A percentile compares a stretch with the other conserved stretches of the same genome.
phyloP scores from a whole-genome alignment of 1,140 invertebrate species.

The Aplysia californica region DNA sequence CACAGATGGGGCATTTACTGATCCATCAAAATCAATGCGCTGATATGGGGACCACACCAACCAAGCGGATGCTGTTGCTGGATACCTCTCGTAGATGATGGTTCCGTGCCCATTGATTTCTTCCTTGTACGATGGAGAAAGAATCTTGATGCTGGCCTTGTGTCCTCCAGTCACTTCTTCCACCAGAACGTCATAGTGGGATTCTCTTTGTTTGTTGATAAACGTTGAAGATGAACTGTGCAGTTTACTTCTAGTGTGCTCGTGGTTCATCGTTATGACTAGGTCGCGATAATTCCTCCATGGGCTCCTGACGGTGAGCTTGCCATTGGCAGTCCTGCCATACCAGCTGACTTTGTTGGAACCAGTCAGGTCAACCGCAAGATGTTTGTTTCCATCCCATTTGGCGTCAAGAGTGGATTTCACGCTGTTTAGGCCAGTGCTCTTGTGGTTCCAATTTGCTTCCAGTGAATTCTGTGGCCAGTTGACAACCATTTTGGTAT shows the following conservation, averaged over 20 bases:
- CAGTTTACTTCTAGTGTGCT: not conserved
- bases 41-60: slow-evolving; percentile 5
- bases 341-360: not conserved
- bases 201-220: not conserved
- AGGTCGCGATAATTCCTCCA: not conserved
- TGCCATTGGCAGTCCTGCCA: not conserved
- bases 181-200: not conserved
- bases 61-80: slow-evolving; percentile 1
- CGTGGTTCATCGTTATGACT: not conserved
- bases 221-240: not conserved
- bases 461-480: not conserved
- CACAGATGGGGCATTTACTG: not conserved
- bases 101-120: not conserved
- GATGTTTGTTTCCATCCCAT: not conserved
- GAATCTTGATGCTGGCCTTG: not conserved
- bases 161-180: not conserved
- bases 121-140: slow-evolving; percentile 1
- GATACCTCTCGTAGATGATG: not conserved
- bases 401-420: not conserved
- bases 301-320: not conserved
- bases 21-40: slow-evolving; percentile 16
- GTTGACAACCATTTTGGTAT: not conserved
- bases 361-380: not conserved
- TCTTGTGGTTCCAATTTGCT: not conserved
- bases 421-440: not conserved